Evolutionary conservation across 2,113 vertebrate species (phyloP).

Genomic region (Bubo blakistoni): DNA sequence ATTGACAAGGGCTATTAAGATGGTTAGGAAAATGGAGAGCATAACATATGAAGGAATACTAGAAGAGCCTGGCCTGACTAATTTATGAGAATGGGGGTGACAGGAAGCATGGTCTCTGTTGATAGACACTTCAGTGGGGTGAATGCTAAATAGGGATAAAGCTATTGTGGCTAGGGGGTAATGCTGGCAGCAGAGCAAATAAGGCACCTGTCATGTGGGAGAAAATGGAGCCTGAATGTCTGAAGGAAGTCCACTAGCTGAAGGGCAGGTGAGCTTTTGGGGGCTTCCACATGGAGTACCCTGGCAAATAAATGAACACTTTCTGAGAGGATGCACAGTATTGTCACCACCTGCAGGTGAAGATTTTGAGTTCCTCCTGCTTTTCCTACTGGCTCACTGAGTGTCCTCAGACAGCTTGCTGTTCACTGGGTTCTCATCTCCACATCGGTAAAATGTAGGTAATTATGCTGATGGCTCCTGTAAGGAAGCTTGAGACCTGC

Average conservation of each 20-base stretch:
- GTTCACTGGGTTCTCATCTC: background rate
- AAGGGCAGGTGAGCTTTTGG: background rate
- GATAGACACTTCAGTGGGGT: background rate
- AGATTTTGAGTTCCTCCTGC: background rate
- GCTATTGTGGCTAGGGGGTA: background rate
- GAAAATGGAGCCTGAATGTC: background rate
- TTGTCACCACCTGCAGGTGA: background rate
- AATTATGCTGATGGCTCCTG: background rate
- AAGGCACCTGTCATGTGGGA: rapidly evolving
- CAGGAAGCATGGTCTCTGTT: background rate
- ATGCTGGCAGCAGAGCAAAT: background rate
- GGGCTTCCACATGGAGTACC: background rate
- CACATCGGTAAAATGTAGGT: background rate
- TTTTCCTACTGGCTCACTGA: background rate
- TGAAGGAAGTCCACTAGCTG: background rate
- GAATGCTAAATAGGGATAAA: background rate
- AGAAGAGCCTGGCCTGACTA: background rate
- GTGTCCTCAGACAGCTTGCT: background rate
- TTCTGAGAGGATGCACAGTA: background rate
- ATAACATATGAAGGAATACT: background rate
- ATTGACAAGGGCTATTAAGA: background rate
- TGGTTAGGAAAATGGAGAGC: background rate
- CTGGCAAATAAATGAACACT: background rate
- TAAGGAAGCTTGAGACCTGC: background rate
- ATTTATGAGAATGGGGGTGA: background rate